These are phyloP conservation scores for Pollenia amentaria DNA, from an alignment of 2,888 invertebrate species.

Conservation along the genomic window DNA sequence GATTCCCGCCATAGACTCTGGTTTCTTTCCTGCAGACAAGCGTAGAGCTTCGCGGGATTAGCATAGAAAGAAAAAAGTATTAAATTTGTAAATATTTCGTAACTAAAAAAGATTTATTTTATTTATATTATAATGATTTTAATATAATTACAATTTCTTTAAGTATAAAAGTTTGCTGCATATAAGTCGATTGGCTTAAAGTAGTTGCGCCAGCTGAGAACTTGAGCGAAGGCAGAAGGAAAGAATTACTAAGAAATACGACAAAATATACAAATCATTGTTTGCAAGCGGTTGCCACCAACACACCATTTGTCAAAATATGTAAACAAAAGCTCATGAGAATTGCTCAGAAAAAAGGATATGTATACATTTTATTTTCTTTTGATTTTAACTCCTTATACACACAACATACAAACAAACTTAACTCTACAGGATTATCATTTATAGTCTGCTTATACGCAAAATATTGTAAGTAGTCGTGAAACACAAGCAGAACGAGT, in stretches of 20 bases:
- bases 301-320: constrained; percentile 75
- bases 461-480: constrained; percentile 42
- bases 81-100: no score
- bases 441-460: constrained; percentile 40
- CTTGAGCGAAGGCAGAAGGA: constrained; percentile 5
- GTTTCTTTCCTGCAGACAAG: no score
- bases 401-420: constrained; percentile 16
- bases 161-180: constrained; percentile 40
- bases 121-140: not conserved
- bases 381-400: constrained; percentile 45
- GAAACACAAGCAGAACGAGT: not conserved
- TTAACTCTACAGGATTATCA: constrained; percentile 52
- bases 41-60: no score
- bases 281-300: constrained; percentile 72
- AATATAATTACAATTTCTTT: not conserved
- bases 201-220: constrained; percentile 53
- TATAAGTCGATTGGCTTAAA: constrained; percentile 52
- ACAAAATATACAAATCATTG: constrained; percentile 74
- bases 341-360: constrained; percentile 54
- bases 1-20: no score
- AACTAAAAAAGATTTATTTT: no score
- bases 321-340: constrained; percentile 70
- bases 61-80: no score
- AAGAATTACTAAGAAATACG: constrained; percentile 39
- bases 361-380: constrained; percentile 54